phyloP scores from a whole-genome alignment of 2,797 vertebrate genomes.

The Pipistrellus nathusii region DNA sequence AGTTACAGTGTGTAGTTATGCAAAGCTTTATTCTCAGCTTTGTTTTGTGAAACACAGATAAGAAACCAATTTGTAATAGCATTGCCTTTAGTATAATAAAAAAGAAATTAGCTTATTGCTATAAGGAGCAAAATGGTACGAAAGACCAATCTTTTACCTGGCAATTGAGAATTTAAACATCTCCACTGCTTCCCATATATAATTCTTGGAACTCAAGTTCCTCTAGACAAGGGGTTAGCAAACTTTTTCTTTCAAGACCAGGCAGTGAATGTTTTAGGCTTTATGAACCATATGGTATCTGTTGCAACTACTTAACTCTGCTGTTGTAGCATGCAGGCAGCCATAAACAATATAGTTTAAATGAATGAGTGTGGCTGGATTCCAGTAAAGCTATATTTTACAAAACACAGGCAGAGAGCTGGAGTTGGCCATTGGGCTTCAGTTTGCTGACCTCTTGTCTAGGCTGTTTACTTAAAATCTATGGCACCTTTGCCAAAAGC shows the following conservation, averaged over 20 bases:
- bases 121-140: not conserved
- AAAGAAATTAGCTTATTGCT: conserved; percentile 15
- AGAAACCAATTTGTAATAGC: not conserved
- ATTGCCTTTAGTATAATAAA: conserved; percentile 4
- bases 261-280: conserved; percentile 4
- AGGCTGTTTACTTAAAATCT: not conserved
- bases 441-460: not conserved
- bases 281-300: not conserved
- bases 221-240: not conserved
- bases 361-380: not conserved
- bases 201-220: conserved; percentile 14
- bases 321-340: not conserved
- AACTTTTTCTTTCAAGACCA: conserved; percentile 5
- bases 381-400: not conserved
- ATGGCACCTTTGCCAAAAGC: not conserved
- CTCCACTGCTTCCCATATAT: not conserved
- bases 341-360: not conserved
- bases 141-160: not conserved
- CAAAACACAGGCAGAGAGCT: not conserved
- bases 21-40: not conserved
- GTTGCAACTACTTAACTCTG: not conserved
- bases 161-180: not conserved
- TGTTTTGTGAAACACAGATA: conserved; percentile 50
- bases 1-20: not conserved
- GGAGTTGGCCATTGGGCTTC: not conserved